These are phyloP conservation scores for Puma concolor DNA, from an alignment of 2,113 vertebrate genomes.

Conservation along the genomic window DNA sequence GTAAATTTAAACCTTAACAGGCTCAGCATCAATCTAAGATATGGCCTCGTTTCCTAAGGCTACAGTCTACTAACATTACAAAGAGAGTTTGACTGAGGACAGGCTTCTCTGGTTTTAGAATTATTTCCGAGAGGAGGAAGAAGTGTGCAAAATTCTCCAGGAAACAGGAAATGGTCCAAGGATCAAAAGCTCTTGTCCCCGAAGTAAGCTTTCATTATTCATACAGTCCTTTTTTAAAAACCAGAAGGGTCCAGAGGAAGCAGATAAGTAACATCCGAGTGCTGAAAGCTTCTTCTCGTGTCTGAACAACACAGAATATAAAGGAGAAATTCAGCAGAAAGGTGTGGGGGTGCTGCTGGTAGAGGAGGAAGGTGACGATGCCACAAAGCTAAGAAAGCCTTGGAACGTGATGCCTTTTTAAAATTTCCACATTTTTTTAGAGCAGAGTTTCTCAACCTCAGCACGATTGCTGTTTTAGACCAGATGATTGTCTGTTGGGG, in stretches of 20 bases:
- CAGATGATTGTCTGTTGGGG: background rate
- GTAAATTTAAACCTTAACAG: conserved; percentile 36
- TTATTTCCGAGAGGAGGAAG: conserved; percentile 55
- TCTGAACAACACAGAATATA: background rate
- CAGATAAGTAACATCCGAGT: conserved; percentile 15
- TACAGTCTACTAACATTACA: conserved; percentile 65
- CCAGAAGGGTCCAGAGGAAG: conserved; percentile 48
- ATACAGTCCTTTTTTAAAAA: conserved; percentile 59
- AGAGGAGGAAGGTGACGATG: too few species aligned
- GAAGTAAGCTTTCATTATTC: conserved; percentile 61
- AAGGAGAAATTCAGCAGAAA: conserved; percentile 4
- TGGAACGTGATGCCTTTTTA: background rate
- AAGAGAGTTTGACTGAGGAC: conserved; percentile 64
- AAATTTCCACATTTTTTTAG: background rate
- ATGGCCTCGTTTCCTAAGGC: conserved; percentile 35
- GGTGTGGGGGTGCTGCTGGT: background rate
- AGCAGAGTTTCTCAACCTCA: background rate
- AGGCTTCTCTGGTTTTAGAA: conserved; percentile 78
- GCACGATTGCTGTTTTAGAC: background rate
- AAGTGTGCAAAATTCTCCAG: conserved; percentile 4
- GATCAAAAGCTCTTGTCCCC: conserved; percentile 66
- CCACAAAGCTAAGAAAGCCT: background rate
- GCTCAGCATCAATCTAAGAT: conserved; percentile 36
- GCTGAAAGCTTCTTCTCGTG: conserved; percentile 24
- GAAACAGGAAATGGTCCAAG: conserved; percentile 61